Conservation (phyloP, 1,140 invertebrate genomes). For the Ostrea denselamellosa region DNA sequence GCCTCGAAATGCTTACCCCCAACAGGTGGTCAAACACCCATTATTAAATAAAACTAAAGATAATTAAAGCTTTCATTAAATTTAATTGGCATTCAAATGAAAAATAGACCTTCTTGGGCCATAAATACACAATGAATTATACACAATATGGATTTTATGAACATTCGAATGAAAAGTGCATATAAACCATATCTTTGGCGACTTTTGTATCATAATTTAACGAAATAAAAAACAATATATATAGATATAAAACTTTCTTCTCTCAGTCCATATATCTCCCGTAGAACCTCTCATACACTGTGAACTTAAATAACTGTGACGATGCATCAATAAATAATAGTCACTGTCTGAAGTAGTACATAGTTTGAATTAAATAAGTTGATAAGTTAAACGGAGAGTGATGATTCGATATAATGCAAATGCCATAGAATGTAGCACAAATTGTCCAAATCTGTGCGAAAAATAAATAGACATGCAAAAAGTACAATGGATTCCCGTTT, state of each 20-base stretch:
- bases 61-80: conserved; percentile 39
- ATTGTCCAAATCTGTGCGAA: not conserved
- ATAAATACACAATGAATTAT: conserved; percentile 63
- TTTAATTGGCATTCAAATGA: conserved; percentile 43
- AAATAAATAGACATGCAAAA: conserved; percentile 42
- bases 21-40: conserved; percentile 1
- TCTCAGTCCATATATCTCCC: conserved; percentile 15
- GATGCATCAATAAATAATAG: conserved; percentile 42
- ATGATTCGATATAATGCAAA: conserved; percentile 23
- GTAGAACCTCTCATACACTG: conserved; percentile 25
- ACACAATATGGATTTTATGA: conserved; percentile 55
- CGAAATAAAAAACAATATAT: conserved; percentile 49
- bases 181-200: conserved; percentile 56
- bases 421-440: conserved; percentile 29
- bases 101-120: conserved; percentile 45
- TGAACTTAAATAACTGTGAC: conserved; percentile 47
- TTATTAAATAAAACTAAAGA: conserved; percentile 11
- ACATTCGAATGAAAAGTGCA: conserved; percentile 51
- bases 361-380: conserved; percentile 35
- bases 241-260: conserved; percentile 44
- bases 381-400: conserved; percentile 18
- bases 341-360: conserved; percentile 28
- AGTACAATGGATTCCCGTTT: conserved; percentile 26
- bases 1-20: not conserved
- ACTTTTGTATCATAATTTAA: conserved; percentile 55